A percentile compares a stretch with the other conserved stretches of the same genome.
phyloP scores from a whole-genome alignment of 2,797 vertebrate species.

The Rhodeus uyekii region DNA sequence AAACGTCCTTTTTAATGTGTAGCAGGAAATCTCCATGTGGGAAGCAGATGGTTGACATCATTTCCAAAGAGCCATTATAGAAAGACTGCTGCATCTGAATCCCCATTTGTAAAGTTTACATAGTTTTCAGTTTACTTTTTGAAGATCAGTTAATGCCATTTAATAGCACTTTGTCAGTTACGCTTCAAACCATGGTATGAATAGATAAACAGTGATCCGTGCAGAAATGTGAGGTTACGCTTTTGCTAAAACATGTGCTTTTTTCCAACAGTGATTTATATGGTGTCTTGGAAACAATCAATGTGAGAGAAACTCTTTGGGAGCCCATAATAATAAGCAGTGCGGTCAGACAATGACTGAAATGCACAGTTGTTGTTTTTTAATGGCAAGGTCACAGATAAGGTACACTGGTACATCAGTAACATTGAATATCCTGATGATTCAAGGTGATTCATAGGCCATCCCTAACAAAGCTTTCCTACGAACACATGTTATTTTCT shows the following conservation, averaged over 20 bases:
- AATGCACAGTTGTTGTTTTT: neutral
- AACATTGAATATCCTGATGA: neutral
- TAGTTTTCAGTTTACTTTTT: neutral
- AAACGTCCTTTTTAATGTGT: neutral
- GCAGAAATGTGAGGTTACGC: neutral
- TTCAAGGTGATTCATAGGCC: neutral
- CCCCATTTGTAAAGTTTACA: neutral
- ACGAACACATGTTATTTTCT: conserved; percentile 7
- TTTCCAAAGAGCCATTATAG: conserved; percentile 1
- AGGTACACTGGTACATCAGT: neutral
- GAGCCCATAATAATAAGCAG: neutral
- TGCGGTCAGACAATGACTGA: neutral
- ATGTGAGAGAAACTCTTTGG: conserved; percentile 9
- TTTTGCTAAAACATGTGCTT: neutral
- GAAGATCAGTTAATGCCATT: neutral
- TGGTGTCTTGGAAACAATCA: neutral
- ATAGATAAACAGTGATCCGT: neutral
- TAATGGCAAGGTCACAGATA: neutral
- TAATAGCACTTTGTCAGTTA: neutral
- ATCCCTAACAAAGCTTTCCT: neutral
- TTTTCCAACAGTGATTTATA: neutral
- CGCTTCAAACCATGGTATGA: neutral
- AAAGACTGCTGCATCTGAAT: neutral
- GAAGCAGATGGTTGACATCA: conserved; percentile 29
- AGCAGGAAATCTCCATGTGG: conserved; percentile 9